Base-by-base conservation (phyloP, 2,113 vertebrate species). In the Oryzias melastigma region DNA sequence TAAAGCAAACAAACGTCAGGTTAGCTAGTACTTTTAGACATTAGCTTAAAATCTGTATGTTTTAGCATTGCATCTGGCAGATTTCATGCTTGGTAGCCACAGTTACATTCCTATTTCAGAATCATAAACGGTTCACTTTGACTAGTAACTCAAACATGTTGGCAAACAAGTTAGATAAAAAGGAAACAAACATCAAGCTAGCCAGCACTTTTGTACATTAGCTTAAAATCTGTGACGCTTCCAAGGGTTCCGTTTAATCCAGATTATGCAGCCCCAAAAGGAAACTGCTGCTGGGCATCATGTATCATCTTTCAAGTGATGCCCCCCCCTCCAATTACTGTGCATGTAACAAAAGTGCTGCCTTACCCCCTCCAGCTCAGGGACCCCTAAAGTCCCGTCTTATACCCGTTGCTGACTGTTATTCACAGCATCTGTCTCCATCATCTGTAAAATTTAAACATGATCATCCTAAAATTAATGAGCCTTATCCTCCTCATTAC, bases 381-480 rank as follows among this genome's bases (percentile, higher is more conserved):
- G 65, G 14, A 62, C 71, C 65, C 68, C 70, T 22, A 18, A 14
- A 58, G 61, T 27, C 55, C 48, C 74, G 74, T 59, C 72, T 81
- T 85, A 84, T 80, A 81, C 73, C 77, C 73, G 76, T 52, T 13
- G n/a, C 51, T 62, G 71, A 64, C 68, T 80, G 78, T 73, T 77
- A 83, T 82, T 86, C 83, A 83, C 67, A 80, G 78, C 81, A 82
- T 76, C 83, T 79, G 81, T 85, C 78, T 86, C 83, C 52, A 83
- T 87, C 80, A 81, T 85, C 83, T 78, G 74, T 83, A 85, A 80
- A 84, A 87, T 74, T 82, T 75, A 78, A 87, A 84, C 78, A 82
- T 49, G 72, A 81, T 85, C 73, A 82, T 77, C 76, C 81, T 67
- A 60, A 88, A 88, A 85, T 87, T 89, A 89, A 89, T 84, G 86